Base-by-base conservation (phyloP, 2,888 invertebrate genomes). In the Lordiphosa fenestrarum region DNA sequence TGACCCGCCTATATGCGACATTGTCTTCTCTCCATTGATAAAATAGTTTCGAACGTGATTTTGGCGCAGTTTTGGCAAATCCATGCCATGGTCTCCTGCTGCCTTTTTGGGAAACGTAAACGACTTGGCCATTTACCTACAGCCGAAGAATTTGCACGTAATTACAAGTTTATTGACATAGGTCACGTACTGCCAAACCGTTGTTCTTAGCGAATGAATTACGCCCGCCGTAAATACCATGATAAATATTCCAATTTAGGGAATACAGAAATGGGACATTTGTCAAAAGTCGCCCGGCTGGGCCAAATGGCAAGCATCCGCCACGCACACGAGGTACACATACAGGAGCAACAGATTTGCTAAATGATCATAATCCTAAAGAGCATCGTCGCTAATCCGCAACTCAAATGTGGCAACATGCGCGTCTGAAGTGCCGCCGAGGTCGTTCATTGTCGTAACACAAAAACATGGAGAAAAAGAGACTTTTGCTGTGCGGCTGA, bases 301-400 rank as follows among this genome's bases (percentile, higher is more conserved):
- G 30, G 9, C 30, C 30, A 13, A 66, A 49, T 62, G 36, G 56
- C 53, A 59, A 59, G 51, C 59, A 64, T 71, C 66, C 65, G 77
- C 60, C 44, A 64, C 54, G 56, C 70, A 47, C 53, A 56, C 59
- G 71, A 58, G 67, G 55, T 63, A 68, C 36, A 50, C 47, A 49
- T 37, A 66, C 78, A 81, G 80, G 87, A 87, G 89, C 88, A 88
- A 88, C 88, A 88, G 88, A 88, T 89, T 88, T 88, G 77, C 87
- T 85, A 73, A 89, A 88, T 87, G 88, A 84, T 81, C 84, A 78
- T 88, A 85, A 88, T 88, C 89, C 85, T 60, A 76, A 74, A 84
- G 71, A 81, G 76, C 72, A 71, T 65, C 69, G 52, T 48, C 81
- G 80, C 84, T 88, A 88, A 88, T 89, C 88, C 88, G 82, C 85